Evolutionary conservation across 2,888 invertebrate species (phyloP), one percentile per base, ranked within the genome.

Genomic region (Melipona beecheii): DNA sequence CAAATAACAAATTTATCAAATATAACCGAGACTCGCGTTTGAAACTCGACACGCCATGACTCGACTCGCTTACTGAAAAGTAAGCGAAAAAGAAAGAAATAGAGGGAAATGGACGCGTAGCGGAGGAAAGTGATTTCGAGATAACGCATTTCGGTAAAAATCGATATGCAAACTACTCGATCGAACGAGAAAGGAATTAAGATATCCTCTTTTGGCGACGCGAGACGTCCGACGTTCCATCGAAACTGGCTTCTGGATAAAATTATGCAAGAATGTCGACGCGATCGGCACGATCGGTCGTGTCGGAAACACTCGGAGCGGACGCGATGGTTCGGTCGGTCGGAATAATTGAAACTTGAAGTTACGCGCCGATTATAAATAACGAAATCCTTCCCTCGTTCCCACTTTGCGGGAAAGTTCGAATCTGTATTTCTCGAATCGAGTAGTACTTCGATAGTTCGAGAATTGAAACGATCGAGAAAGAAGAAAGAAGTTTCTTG

Each of bases 181-280:
- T 58, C 27, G 2, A n/a, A 54, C 66, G 17, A 64, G 64, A 17
- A 60, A 75, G 64, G 66, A 84, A 87, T 87, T 81, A 84, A 87
- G 86, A 87, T 86, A 81, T 86, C 60, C 69, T 9, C 65, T 68
- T 75, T 52, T 74, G 64, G 50, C 24, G 24, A 76, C 24, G 70
- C 3, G 6, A 15, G 50, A 52, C 36, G 49, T 64, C 27, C 64
- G 62, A 9, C n/a, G 56, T 49, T 27, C 60, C 66, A 9, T 71
- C 58, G 31, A 13, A 60, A 78, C 62, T 70, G 64, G 66, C 64
- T 86, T 70, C 77, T 79, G 70, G 62, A 70, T 50, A 72, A 78
- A 78, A 68, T 87, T 81, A 76, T 80, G 78, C 64, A 72, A 65
- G 78, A 83, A 82, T 76, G 78, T 31, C 31, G 83, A 50, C 65